phyloP scores from a whole-genome alignment of 2,113 vertebrate genomes.

The Callocephalon fimbriatum region DNA sequence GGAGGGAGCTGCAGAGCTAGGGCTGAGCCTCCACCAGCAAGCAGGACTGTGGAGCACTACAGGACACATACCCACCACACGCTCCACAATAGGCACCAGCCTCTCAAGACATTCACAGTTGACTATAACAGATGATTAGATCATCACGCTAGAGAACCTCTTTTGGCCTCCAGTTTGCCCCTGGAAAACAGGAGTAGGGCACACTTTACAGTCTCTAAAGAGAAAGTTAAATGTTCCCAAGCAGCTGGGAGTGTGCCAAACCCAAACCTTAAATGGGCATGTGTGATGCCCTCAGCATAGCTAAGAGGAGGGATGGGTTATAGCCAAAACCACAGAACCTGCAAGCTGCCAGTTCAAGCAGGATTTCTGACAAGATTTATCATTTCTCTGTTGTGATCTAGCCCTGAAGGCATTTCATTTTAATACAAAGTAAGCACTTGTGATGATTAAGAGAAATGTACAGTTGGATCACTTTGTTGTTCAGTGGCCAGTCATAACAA shows the following conservation, averaged over 20 bases:
- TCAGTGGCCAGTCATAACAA: constrained; percentile 66
- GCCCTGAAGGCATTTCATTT: constrained; percentile 56
- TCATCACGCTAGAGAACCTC: accelerated
- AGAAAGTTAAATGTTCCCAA: not conserved
- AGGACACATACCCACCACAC: accelerated
- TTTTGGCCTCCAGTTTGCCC: not conserved
- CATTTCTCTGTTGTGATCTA: constrained; percentile 49
- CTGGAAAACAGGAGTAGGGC: not conserved
- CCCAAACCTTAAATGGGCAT: not conserved
- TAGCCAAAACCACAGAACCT: constrained; percentile 12
- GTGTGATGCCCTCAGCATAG: not conserved
- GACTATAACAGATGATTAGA: not conserved
- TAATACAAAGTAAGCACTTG: constrained; percentile 61
- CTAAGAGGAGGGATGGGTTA: accelerated
- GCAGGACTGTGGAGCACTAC: accelerated
- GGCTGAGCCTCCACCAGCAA: not conserved
- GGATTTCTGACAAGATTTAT: constrained; percentile 54
- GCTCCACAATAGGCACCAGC: accelerated
- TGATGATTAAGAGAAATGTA: constrained; percentile 59
- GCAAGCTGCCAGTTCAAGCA: not conserved
- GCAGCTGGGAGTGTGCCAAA: not conserved
- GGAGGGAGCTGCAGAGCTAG: not conserved
- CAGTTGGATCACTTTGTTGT: constrained; percentile 40
- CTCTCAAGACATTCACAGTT: not conserved
- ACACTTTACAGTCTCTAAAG: not conserved